Evolutionary conservation across 2,888 invertebrate genomes (phyloP), one percentile per base, ranked within the genome.

Genomic region (Drosophila suboccidentalis): DNA sequence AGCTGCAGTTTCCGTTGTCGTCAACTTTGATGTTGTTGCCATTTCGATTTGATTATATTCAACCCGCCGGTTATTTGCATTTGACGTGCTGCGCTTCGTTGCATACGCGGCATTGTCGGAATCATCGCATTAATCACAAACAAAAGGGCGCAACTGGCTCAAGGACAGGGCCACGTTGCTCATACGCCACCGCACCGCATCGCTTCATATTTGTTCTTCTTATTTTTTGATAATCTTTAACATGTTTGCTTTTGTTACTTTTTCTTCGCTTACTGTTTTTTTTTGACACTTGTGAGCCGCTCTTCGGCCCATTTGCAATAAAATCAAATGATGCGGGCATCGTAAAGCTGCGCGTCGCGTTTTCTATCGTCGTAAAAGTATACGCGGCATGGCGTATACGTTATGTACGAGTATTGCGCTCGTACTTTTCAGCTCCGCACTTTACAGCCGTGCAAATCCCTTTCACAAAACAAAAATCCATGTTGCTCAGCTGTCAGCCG

Each of bases 271-370:
- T 44, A 22, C 29, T 67, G 29, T 26, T 39, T 38, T 51, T 58
- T 63, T 57, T 57, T 70, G 82, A 74, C 80, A 85, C 80, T 86
- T 75, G 71, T 49, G 60, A 71, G 71, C 54, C 65, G 54, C 58
- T 75, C 59, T 47, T 71, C 54, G 65, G 57, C 60, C 71, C 75
- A 75, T 75, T 71, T 71, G 80, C 86, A 84, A 88, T 84, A 88
- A 84, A 84, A 84, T 84, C 88, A 84, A 84, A 84, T 84, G 84
- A 82, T 82, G 84, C 86, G 88, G 78, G 75, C 74, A 78, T 88
- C 84, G 80, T 84, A 84, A 84, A 84, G 84, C 80, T 78, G 49
- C 75, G 54, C 75, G 39, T 71, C 83, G 78, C 77, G 80, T 79
- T 82, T 85, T 79, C 82, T 77, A 82, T 84, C 74, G 82, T 82